These are phyloP conservation scores for Rhabdophis nuchalis DNA, from an alignment of 2,797 vertebrate genomes.

Conservation along the genomic window DNA sequence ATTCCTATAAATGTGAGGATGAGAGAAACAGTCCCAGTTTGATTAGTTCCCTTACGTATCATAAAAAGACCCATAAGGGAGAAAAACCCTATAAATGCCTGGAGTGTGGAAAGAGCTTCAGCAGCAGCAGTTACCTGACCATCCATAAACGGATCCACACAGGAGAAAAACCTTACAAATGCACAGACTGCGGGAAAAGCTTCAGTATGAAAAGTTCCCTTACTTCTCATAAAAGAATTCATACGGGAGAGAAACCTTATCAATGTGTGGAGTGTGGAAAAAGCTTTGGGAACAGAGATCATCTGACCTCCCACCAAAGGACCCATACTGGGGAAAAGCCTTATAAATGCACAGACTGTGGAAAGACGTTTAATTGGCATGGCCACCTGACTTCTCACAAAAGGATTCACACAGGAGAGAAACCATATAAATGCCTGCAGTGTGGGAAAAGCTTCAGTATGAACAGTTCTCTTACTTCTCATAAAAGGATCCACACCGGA, in stretches of 20 bases:
- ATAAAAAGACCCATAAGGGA: not conserved
- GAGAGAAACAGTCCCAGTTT: not conserved
- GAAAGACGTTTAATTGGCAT: conserved; percentile 59
- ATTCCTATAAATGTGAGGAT: not conserved
- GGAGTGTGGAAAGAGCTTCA: conserved; percentile 10
- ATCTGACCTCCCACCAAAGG: conserved; percentile 67
- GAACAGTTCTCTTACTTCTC: not conserved
- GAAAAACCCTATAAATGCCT: not conserved
- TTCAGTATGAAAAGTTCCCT: conserved; percentile 47
- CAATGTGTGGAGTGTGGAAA: not conserved
- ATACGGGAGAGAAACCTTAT: not conserved
- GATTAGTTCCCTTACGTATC: not conserved
- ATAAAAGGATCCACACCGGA: not conserved
- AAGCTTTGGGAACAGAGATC: conserved; percentile 67
- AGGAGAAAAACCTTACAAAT: not conserved
- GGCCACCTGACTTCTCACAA: conserved; percentile 47
- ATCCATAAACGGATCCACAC: not conserved
- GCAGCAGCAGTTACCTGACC: not conserved
- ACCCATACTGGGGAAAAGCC: conserved; percentile 29
- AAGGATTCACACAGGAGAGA: not conserved
- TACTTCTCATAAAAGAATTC: not conserved
- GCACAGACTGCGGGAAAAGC: not conserved
- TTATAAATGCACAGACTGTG: conserved; percentile 59
- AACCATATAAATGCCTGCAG: not conserved
- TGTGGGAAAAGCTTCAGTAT: conserved; percentile 18